Conservation (phyloP, 1,140 invertebrate genomes). For the Lepidurus couesii region DNA sequence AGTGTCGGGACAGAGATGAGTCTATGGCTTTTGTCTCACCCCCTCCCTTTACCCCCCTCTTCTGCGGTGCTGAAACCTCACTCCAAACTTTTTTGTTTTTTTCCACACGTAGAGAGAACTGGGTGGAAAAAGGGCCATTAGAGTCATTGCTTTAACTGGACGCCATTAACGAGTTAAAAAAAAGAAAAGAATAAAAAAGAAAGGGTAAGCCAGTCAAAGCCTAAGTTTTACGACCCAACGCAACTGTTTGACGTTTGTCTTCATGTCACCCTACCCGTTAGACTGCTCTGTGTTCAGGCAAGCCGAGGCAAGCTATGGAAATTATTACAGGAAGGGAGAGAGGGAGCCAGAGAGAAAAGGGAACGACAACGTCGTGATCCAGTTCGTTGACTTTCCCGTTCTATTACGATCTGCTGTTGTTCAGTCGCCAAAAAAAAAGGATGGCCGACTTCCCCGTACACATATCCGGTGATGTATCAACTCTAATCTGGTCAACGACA, state of each 20-base stretch:
- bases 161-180: conserved; percentile 10
- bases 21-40: conserved; percentile 10
- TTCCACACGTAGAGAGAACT: background rate
- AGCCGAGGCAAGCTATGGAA: background rate
- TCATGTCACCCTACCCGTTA: background rate
- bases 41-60: background rate
- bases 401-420: background rate
- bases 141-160: background rate
- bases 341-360: background rate
- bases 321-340: conserved; percentile 17
- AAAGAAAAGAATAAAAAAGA: background rate
- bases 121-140: background rate
- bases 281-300: background rate
- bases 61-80: background rate
- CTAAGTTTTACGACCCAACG: conserved; percentile 7
- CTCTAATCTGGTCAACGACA: conserved; percentile 6
- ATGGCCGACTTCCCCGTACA: background rate
- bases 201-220: conserved; percentile 4
- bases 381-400: background rate
- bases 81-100: background rate
- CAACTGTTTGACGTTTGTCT: conserved; percentile 22
- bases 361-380: background rate
- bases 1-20: background rate
- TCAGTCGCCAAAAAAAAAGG: background rate
- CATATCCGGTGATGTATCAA: background rate